These are phyloP conservation scores for Listronotus bonariensis DNA, from an alignment of 1,140 invertebrate species.

Conservation along the genomic window DNA sequence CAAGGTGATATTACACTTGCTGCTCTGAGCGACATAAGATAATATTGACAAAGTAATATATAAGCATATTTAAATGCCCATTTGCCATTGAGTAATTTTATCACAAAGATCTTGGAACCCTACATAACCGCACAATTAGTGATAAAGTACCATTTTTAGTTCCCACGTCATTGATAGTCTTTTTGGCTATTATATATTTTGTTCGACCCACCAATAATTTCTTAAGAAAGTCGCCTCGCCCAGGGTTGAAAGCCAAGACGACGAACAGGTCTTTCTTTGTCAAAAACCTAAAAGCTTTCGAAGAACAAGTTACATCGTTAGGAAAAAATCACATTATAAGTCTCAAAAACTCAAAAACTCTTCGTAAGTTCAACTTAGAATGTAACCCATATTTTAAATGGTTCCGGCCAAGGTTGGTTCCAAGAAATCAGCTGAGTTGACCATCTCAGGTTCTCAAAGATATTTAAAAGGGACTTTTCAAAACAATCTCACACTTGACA, in stretches of 20 bases:
- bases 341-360: background rate
- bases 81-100: background rate
- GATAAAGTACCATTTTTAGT: constrained; percentile 26
- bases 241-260: constrained; percentile 16
- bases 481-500: constrained; percentile 34
- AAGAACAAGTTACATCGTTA: constrained; percentile 27
- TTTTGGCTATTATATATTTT: constrained; percentile 24
- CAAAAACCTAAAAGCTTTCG: constrained; percentile 20
- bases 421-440: constrained; percentile 29
- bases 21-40: no score
- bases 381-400: background rate
- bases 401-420: constrained; percentile 17
- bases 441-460: constrained; percentile 17
- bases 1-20: no score
- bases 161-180: constrained; percentile 23
- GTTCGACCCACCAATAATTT: constrained; percentile 24
- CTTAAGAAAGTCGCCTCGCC: constrained; percentile 19
- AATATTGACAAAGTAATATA: no score
- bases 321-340: constrained; percentile 21
- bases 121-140: constrained; percentile 23
- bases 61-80: no score
- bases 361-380: background rate
- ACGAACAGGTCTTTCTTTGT: constrained; percentile 20
- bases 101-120: background rate
- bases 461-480: constrained; percentile 26